These are phyloP conservation scores for Silurus aristotelis DNA, from an alignment of 2,797 vertebrate species.

Conservation along the genomic window DNA sequence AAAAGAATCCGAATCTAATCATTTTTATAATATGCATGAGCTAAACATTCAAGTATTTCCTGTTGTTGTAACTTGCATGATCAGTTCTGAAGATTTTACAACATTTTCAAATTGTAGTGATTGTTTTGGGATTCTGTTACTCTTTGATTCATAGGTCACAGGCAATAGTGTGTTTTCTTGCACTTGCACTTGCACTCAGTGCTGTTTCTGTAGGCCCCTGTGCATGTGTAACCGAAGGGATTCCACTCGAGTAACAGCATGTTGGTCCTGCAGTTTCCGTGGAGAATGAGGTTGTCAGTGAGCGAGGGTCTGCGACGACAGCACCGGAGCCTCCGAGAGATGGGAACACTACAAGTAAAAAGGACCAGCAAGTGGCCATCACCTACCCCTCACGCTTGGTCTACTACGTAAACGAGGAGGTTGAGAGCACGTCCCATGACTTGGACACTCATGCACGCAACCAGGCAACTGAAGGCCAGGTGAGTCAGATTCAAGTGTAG, in stretches of 20 bases:
- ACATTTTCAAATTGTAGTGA: neutral
- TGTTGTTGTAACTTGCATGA: neutral
- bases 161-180: neutral
- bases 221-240: constrained; percentile 54
- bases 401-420: constrained; percentile 85
- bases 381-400: constrained; percentile 81
- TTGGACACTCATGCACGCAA: constrained; percentile 82
- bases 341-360: constrained; percentile 66
- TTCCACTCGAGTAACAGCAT: constrained; percentile 45
- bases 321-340: constrained; percentile 62
- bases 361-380: constrained; percentile 71
- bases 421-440: constrained; percentile 81
- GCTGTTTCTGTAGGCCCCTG: neutral
- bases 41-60: neutral
- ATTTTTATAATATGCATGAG: neutral
- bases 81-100: neutral
- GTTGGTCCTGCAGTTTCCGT: constrained; percentile 51
- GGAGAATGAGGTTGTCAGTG: constrained; percentile 56
- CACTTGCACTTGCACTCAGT: neutral
- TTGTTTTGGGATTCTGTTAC: neutral
- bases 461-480: constrained; percentile 83
- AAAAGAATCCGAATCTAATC: neutral
- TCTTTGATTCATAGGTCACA: neutral
- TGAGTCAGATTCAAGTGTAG: constrained; percentile 60
- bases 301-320: constrained; percentile 44